These are phyloP conservation scores for Sceliomorpha sp. DNA, from an alignment of 2,888 invertebrate genomes.

Conservation along the genomic window DNA sequence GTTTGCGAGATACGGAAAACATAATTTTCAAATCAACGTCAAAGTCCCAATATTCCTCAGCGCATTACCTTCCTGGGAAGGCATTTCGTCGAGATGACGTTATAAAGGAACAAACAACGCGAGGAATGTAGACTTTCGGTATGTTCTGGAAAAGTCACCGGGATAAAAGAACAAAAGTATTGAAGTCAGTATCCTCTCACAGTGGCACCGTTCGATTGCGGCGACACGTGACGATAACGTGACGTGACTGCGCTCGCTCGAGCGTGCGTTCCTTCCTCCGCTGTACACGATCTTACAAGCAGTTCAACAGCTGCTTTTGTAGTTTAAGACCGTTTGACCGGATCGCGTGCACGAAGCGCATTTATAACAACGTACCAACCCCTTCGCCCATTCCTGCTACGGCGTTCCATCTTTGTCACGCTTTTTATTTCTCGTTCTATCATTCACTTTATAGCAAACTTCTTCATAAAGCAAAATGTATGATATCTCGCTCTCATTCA, in stretches of 20 bases:
- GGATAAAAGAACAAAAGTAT: constrained; percentile 43
- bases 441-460: constrained; percentile 29
- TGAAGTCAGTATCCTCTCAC: constrained; percentile 41
- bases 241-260: constrained; percentile 65
- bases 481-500: neutral
- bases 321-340: constrained; percentile 66
- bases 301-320: constrained; percentile 59
- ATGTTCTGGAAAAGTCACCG: constrained; percentile 16
- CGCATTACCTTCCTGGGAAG: constrained; percentile 27
- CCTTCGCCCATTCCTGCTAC: constrained; percentile 60
- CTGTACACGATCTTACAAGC: constrained; percentile 57
- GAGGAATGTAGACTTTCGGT: constrained; percentile 21
- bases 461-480: constrained; percentile 28
- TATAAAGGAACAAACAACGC: constrained; percentile 40
- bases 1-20: constrained; percentile 13
- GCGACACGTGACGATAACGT: constrained; percentile 72
- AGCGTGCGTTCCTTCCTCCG: constrained; percentile 44
- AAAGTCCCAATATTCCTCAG: constrained; percentile 20
- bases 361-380: constrained; percentile 70
- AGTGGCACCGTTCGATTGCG: constrained; percentile 55
- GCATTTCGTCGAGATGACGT: constrained; percentile 26
- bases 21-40: constrained; percentile 44
- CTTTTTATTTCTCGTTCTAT: constrained; percentile 51
- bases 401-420: constrained; percentile 46
- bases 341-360: constrained; percentile 72